These are phyloP conservation scores for Ivindomyrus marchei DNA, from an alignment of 2,113 vertebrate species.

Conservation along the genomic window DNA sequence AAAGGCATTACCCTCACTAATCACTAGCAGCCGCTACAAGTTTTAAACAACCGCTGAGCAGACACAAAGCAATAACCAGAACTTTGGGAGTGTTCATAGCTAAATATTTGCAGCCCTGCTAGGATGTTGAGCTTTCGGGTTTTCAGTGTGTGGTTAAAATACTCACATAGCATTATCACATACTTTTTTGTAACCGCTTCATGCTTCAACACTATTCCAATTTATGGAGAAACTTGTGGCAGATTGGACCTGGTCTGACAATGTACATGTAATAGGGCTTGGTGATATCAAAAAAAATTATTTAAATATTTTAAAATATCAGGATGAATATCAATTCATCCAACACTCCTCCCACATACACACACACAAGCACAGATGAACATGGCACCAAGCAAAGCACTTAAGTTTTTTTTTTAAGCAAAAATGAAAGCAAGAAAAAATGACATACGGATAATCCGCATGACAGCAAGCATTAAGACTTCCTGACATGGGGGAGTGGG, in stretches of 20 bases:
- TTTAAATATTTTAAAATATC: not conserved
- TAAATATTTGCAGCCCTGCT: not conserved
- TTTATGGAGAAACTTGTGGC: not conserved
- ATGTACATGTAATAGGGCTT: not conserved
- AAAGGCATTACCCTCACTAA: not conserved
- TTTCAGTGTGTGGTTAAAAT: not conserved
- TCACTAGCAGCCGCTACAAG: not conserved
- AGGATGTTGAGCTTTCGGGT: not conserved
- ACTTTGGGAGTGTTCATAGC: not conserved
- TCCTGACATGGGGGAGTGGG: not conserved
- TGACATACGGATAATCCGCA: not conserved
- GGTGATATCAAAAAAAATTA: not conserved
- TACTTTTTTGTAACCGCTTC: not conserved
- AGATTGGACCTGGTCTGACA: not conserved
- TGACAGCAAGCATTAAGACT: not conserved
- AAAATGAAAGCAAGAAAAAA: not conserved
- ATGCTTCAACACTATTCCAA: not conserved
- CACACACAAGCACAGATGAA: no score
- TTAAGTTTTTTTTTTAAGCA: not conserved
- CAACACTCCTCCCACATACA: no score
- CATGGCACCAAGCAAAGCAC: not conserved
- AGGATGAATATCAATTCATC: not conserved
- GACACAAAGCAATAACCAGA: not conserved
- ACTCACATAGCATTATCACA: not conserved
- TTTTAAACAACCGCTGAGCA: not conserved